phyloP scores from a whole-genome alignment of 2,888 invertebrate species.

The Temnothorax unifasciatus region DNA sequence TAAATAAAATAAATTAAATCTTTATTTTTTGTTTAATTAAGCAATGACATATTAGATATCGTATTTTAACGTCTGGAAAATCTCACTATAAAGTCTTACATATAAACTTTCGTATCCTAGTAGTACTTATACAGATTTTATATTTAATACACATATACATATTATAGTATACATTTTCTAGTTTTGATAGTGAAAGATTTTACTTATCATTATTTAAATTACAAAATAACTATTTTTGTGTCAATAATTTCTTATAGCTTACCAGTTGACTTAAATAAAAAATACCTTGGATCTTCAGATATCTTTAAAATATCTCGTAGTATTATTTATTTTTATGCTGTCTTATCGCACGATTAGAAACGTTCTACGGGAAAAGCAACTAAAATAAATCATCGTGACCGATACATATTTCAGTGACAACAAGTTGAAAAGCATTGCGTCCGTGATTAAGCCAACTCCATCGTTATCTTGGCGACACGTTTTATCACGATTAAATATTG shows the following conservation, averaged over 20 bases:
- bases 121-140: neutral
- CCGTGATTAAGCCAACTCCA: conserved; percentile 51
- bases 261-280: neutral
- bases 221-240: neutral
- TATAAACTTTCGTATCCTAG: neutral
- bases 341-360: neutral
- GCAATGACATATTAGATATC: neutral
- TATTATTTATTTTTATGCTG: neutral
- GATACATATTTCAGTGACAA: conserved; percentile 6
- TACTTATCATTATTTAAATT: neutral
- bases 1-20: neutral
- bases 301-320: neutral
- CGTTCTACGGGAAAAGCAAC: neutral
- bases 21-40: neutral
- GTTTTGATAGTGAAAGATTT: neutral
- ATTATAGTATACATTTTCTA: neutral
- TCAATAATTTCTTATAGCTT: neutral
- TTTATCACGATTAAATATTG: conserved; percentile 73
- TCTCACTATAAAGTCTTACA: neutral
- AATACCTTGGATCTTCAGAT: neutral
- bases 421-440: conserved; percentile 16
- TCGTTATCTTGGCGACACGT: conserved; percentile 67
- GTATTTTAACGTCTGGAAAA: neutral
- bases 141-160: neutral
- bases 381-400: conserved; percentile 18